phyloP scores from a whole-genome alignment of 2,113 vertebrate species.

The Corvus hawaiiensis region DNA sequence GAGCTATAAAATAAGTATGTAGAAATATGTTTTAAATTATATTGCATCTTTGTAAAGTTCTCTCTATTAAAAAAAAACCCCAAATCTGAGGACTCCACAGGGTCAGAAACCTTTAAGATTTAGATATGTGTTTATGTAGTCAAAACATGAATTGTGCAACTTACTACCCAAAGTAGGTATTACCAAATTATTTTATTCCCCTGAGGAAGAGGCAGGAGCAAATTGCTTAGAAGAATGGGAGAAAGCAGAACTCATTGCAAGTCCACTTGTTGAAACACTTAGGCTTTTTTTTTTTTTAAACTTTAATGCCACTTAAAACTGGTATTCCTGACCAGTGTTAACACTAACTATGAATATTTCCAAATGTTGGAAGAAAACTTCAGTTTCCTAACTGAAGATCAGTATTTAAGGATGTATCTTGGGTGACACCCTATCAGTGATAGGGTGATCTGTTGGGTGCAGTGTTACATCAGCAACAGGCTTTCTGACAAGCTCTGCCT shows the following conservation, averaged over 20 bases:
- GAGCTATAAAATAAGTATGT: not conserved
- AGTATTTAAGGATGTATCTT: not conserved
- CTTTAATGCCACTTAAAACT: not conserved
- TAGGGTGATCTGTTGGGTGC: not conserved
- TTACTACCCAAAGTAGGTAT: not conserved
- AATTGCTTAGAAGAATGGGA: not conserved
- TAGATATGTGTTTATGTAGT: not conserved
- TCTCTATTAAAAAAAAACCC: not conserved
- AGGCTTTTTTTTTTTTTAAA: fast-evolving
- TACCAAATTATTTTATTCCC: not conserved
- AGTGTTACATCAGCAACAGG: not conserved
- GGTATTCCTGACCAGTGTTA: not conserved
- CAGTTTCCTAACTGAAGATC: not conserved
- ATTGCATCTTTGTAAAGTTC: not conserved
- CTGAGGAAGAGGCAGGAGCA: not conserved
- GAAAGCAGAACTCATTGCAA: not conserved
- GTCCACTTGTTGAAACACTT: not conserved
- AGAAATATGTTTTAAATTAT: not conserved
- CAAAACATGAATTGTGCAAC: not conserved
- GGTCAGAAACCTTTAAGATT: not conserved
- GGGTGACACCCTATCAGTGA: not conserved
- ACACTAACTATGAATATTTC: not conserved
- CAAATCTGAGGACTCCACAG: not conserved
- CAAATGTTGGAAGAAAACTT: not conserved
- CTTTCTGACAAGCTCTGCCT: not conserved